Percentiles rank a stretch among this genome's conserved stretches.
phyloP scores from a whole-genome alignment of 2,797 vertebrate species.

The Gastrophryne carolinensis region DNA sequence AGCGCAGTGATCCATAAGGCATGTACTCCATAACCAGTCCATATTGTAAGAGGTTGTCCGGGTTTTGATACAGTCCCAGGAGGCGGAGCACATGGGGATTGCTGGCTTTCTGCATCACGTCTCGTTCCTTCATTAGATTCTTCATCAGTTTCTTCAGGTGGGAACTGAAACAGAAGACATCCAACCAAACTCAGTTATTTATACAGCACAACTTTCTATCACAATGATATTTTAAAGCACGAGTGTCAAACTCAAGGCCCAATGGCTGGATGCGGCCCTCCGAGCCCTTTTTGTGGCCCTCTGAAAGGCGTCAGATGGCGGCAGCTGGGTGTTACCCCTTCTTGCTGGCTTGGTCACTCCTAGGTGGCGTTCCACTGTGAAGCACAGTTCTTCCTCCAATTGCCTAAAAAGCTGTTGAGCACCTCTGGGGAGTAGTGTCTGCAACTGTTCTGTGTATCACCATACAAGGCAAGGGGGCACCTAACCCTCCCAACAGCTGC shows the following conservation, averaged over 20 bases:
- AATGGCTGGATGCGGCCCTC: too few species aligned
- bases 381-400: neutral
- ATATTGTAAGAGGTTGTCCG: neutral
- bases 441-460: too few species aligned
- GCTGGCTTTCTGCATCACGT: constrained; percentile 34
- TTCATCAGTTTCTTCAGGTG: neutral
- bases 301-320: neutral
- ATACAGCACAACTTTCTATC: neutral
- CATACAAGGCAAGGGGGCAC: too few species aligned
- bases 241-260: too few species aligned
- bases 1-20: constrained; percentile 26
- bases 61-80: constrained; percentile 23
- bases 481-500: too few species aligned
- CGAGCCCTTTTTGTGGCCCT: neutral
- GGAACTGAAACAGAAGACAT: constrained; percentile 9
- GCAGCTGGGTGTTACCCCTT: too few species aligned
- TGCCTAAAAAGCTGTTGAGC: neutral
- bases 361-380: too few species aligned
- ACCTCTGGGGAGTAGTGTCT: too few species aligned
- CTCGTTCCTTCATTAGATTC: constrained; percentile 26
- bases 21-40: constrained; percentile 47
- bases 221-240: neutral
- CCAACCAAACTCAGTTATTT: too few species aligned
- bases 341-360: neutral
- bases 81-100: constrained; percentile 23